Evolutionary conservation across 2,797 vertebrate genomes (phyloP), one percentile per base, ranked within the genome.

Genomic region (Caiman crocodilus): DNA sequence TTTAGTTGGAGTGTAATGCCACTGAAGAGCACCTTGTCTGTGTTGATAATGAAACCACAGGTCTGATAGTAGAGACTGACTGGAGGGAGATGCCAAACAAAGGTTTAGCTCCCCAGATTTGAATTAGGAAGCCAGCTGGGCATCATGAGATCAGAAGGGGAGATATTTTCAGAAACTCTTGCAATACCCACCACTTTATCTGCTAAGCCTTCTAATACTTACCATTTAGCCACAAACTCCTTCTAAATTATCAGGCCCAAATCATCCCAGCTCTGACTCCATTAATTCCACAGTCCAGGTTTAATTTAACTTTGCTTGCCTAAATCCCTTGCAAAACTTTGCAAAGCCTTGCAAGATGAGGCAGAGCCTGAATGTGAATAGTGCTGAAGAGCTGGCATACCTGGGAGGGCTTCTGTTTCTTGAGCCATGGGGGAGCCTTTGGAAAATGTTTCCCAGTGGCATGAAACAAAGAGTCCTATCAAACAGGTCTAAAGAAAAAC

Each of bases 1-100:
- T 26, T n/a, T n/a, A 94, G 32, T 2, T 57, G 56, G 2, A 0
- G 1, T 0, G 4, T 25, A 25, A 23, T 50, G 18, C 60, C 7
- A 56, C 25, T 17, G 3, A 14, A 25, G 25, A 12, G 18, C 61
- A 13, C 3, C 55, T 86, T 71, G 61, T 58, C n/a, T 32, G 35
- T 12, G 21, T 14, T 15, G 35, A 35, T 50, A 35, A 73, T 21
- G 35, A 26, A 73, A 32, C 23, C 23, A 14, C 6, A 50, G 35
- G 50, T 9, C 69, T 42, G 21, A 73, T 67, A 67, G 5, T 32
- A 67, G 65, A 32, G 10, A 67, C 21, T 67, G 42, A 67, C n/a
- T 30, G 30, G n/a, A 13, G 65, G 65, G n/a, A 65, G n/a, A 63
- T 26, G 61, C 26, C 25, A 63, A 63, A 63, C 5, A n/a, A 28